Conservation (phyloP, 2,797 vertebrate genomes). For the Pelodytes ibericus region DNA sequence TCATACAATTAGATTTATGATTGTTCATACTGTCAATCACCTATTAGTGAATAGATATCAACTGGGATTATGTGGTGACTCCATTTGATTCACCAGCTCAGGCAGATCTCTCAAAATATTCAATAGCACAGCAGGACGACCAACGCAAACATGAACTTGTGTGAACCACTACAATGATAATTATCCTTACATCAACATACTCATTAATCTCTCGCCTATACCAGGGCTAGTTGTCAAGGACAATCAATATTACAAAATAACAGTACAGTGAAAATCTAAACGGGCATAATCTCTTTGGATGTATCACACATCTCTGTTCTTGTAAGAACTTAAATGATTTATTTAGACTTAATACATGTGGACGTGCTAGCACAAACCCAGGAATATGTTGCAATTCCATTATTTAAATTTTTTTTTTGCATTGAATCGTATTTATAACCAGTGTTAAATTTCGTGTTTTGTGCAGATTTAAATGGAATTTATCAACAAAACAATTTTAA, state of each 20-base stretch:
- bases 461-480: neutral
- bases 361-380: neutral
- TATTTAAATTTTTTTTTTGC: neutral
- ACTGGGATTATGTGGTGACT: conserved; percentile 39
- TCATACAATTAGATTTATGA: conserved; percentile 53
- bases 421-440: neutral
- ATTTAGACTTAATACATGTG: neutral
- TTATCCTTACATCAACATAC: conserved; percentile 48
- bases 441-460: neutral
- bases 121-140: conserved; percentile 51
- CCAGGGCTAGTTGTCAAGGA: conserved; percentile 56
- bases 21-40: conserved; percentile 32
- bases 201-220: conserved; percentile 50
- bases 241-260: conserved; percentile 56
- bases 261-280: conserved; percentile 55
- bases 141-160: conserved; percentile 54
- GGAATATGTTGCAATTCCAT: neutral
- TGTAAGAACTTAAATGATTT: conserved; percentile 65
- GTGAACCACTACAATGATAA: conserved; percentile 54
- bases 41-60: conserved; percentile 52
- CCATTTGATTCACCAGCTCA: conserved; percentile 43
- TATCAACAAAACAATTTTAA: neutral
- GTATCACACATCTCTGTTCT: conserved; percentile 59
- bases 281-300: conserved; percentile 48
- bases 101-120: conserved; percentile 45